Base-by-base conservation (phyloP, 2,888 invertebrate species). In the Rotaria sp. region DNA sequence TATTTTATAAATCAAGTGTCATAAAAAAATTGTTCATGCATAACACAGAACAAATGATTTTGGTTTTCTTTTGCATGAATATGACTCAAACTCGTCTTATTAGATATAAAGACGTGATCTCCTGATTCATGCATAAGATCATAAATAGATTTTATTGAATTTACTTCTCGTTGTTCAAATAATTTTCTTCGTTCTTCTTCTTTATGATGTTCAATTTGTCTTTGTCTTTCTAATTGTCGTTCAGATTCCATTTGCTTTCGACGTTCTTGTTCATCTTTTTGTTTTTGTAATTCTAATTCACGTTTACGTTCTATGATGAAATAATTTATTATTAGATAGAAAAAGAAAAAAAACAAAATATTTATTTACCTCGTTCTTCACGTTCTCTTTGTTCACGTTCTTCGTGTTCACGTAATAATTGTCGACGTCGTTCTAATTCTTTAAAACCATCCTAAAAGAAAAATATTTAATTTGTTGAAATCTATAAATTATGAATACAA, bases 311-410 rank as follows among this genome's bases (percentile, higher is more conserved):
- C 87, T 50, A 52, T 35, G 30, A 18, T 38, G 45, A n/a, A 52
- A 67, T 18, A 15, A 48, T 45, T 45, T 26, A 30, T 38, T 45
- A 8, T 18, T 50, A 0, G n/a, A n/a, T n/a, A 80, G 1, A 26
- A 21, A 30, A 0, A 3, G 21, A 52, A 52, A 11, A 4, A 24
- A 52, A 21, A 24, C 7, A 4, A 10, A 50, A 50, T 50, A 52
- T 52, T 30, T 35, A 30, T 21, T 89, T 96, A 96, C 21, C 67
- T 67, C 96, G 93, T 90, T 96, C 96, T 91, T 96, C 96, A 7
- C 96, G 93, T 89, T 98, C 96, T 48, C 96, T 93, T 90, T 97
- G 97, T 88, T 97, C 97, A 90, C 95, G 92, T 90, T 98, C 97
- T 84, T 96, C 96, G 87, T 94, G 94, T 89, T 97, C 96, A 4